Evolutionary conservation across 2,888 invertebrate species (phyloP), one percentile per base, ranked within the genome.

Genomic region (Callimorpha dominula): DNA sequence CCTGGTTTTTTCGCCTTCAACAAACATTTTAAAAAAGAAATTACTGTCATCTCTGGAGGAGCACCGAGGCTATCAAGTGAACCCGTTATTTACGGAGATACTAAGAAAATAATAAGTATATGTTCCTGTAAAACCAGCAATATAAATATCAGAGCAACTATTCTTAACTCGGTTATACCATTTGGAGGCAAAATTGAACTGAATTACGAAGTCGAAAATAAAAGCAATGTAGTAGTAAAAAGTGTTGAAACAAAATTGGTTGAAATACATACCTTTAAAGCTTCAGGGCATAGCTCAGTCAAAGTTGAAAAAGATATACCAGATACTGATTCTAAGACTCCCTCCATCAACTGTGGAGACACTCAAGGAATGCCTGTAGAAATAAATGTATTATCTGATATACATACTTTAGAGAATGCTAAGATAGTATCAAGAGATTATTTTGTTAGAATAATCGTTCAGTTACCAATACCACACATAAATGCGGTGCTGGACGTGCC

Each of bases 21-120:
- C 4, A 89, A 87, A 74, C 86, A 79, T 67, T 89, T 84, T 68
- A 84, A 81, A 60, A 89, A 87, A 63, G 85, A 85, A 72, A 84
- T 90, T 2, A 85, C 78, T 11, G 83, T 90, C 0, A 78, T 84
- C 0, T 80, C 89, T n/a, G 81, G 79, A 15, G 80, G 87, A 4
- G 86, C 76, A 43, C 86, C 89, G 1, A 81, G 72, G 20, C 68
- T 86, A 17, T 81, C 84, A 20, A 79, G 73, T 17, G 85, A 83
- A 54, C 87, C 89, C 0, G 72, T 84, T 0, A 83, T 87, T 7
- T 87, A 78, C 50, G 87, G 86, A 0, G 78, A 85, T 63, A 80
- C 84, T 68, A 90, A 88, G 64, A 84, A 81, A 65, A 66, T 90
- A 14, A 78, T 84, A 17, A 81, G 83, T 57, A 52, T 84, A 4